Conservation (phyloP, 2,888 invertebrate species). For the Eupithecia insigniata region DNA sequence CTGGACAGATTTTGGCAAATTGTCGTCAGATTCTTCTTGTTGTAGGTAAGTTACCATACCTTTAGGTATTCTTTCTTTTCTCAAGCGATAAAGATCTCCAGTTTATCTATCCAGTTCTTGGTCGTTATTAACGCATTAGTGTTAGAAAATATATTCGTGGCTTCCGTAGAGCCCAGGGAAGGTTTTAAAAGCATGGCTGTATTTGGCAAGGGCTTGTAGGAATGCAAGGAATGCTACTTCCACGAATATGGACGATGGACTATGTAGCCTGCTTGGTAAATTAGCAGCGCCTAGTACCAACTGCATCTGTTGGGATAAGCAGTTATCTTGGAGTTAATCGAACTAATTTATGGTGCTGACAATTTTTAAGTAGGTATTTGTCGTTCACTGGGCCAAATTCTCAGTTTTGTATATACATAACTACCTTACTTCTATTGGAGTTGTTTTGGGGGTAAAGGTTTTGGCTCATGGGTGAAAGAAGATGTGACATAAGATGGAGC, state of each 20-base stretch:
- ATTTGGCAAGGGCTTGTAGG: slow-evolving; percentile 6
- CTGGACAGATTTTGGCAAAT: background rate
- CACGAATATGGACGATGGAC: slow-evolving; percentile 1
- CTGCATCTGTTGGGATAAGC: slow-evolving; percentile 1
- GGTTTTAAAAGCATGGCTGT: background rate
- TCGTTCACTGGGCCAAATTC: background rate
- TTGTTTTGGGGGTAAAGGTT: background rate
- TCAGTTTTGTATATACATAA: background rate
- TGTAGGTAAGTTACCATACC: background rate
- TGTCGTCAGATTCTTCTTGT: background rate
- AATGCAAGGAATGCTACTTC: slow-evolving; percentile 1
- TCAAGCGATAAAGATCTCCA: background rate
- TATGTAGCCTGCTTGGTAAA: slow-evolving; percentile 5
- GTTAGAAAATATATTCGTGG: background rate
- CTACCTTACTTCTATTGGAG: background rate
- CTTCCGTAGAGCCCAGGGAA: background rate
- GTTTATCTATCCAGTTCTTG: background rate
- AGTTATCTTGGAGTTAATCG: background rate
- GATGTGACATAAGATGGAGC: background rate
- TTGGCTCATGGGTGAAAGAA: background rate
- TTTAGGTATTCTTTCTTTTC: background rate
- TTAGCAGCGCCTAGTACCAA: background rate
- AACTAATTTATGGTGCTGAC: background rate
- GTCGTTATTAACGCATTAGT: background rate
- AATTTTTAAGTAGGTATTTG: background rate